These are phyloP conservation scores for Rhinophrynus dorsalis DNA, from an alignment of 2,797 vertebrate genomes.

Conservation along the genomic window DNA sequence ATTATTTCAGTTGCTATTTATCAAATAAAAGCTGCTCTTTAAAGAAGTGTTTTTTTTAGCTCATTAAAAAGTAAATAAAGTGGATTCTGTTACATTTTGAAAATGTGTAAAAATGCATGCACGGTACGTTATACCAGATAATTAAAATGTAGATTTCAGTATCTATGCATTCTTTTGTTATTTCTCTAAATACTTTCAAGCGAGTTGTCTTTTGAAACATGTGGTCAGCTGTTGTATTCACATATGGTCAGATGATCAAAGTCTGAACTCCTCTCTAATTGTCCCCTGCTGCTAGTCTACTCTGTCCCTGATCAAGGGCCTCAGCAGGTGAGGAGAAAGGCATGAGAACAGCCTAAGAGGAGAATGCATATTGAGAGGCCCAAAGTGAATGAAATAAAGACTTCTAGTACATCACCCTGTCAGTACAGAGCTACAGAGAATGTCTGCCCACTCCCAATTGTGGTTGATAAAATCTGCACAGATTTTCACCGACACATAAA, in stretches of 20 bases:
- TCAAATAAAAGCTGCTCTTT: neutral
- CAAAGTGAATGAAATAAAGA: conserved; percentile 98
- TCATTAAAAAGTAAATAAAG: conserved; percentile 42
- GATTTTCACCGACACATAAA: conserved; percentile 59
- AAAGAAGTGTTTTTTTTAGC: conserved; percentile 25
- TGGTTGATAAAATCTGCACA: conserved; percentile 69
- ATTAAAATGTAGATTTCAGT: conserved; percentile 85
- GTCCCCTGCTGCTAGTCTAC: conserved; percentile 96
- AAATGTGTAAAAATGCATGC: conserved; percentile 69
- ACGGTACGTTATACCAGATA: conserved; percentile 71
- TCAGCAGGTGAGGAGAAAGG: conserved; percentile 98
- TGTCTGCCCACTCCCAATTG: conserved; percentile 83
- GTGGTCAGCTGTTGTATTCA: conserved; percentile 99
- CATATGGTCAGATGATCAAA: conserved; percentile 99
- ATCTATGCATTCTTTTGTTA: conserved; percentile 77
- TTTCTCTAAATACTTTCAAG: conserved; percentile 76
- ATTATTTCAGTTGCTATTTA: too few species aligned
- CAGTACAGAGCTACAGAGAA: conserved; percentile 93
- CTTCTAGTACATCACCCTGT: conserved; percentile 98
- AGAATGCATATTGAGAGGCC: conserved; percentile 95
- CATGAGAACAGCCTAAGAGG: conserved; percentile 95
- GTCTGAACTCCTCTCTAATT: conserved; percentile 96
- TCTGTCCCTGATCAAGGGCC: conserved; percentile 97
- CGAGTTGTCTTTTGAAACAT: conserved; percentile 98
- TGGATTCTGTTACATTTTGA: conserved; percentile 63